phyloP scores from a whole-genome alignment of 2,113 vertebrate species.

The Myrmophylax atrothorax region DNA sequence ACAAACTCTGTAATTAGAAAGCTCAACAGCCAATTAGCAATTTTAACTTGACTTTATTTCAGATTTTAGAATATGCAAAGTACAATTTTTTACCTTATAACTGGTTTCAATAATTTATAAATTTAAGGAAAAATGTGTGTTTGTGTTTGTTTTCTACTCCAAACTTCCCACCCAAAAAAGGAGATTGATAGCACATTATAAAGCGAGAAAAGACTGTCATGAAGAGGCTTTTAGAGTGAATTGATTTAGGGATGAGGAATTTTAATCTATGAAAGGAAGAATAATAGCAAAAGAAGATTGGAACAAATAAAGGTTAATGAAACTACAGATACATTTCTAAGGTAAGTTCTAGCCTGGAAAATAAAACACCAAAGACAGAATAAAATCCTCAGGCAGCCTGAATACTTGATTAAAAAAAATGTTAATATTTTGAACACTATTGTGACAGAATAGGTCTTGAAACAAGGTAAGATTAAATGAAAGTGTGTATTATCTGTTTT shows the following conservation, averaged over 20 bases:
- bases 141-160: not conserved
- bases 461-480: not conserved
- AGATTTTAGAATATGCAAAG: not conserved
- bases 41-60: not conserved
- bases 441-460: not conserved
- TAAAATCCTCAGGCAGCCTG: not conserved
- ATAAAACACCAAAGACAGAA: not conserved
- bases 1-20: not conserved
- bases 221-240: not conserved
- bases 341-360: not conserved
- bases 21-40: accelerated
- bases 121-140: not conserved
- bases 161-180: not conserved
- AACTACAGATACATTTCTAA: not conserved
- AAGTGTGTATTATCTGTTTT: not conserved
- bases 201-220: not conserved
- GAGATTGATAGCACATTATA: not conserved
- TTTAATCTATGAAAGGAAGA: not conserved
- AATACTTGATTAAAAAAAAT: not conserved
- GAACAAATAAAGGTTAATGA: not conserved
- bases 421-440: not conserved
- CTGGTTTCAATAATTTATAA: not conserved
- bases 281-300: not conserved
- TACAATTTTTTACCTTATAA: not conserved
- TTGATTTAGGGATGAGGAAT: not conserved